Conservation (phyloP, 2,113 vertebrate genomes). For the Hypomesus transpacificus region DNA sequence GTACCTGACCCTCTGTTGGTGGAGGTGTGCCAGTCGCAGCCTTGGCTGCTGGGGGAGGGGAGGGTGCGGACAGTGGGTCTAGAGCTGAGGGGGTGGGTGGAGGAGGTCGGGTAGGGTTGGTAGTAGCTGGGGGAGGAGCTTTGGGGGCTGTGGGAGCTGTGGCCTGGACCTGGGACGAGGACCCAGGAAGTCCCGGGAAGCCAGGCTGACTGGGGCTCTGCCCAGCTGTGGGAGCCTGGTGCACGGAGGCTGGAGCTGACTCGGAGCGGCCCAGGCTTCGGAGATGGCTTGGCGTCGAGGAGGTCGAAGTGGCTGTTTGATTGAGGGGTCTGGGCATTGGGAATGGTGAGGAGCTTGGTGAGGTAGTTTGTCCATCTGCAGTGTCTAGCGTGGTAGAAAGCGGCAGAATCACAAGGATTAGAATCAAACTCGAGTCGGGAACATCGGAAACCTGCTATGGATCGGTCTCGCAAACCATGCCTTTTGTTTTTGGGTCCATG, state of each 20-base stretch:
- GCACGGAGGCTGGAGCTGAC: slow-evolving; percentile 65
- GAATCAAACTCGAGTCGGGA: slow-evolving; percentile 16
- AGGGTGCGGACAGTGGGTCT: slow-evolving; percentile 12
- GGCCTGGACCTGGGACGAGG: slow-evolving; percentile 32
- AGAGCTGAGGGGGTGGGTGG: slow-evolving; percentile 32
- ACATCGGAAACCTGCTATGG: background rate
- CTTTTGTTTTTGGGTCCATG: slow-evolving; percentile 6
- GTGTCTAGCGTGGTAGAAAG: slow-evolving; percentile 62
- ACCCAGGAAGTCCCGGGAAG: slow-evolving; percentile 49
- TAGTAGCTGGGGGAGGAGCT: slow-evolving; percentile 30
- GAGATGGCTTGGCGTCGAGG: slow-evolving; percentile 64
- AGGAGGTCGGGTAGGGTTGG: slow-evolving; percentile 4
- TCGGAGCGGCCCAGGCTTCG: slow-evolving; percentile 73
- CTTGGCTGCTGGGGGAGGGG: slow-evolving; percentile 29
- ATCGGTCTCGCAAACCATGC: background rate
- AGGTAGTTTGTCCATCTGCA: slow-evolving; percentile 98
- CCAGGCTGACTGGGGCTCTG: slow-evolving; percentile 54
- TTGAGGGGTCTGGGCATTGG: slow-evolving; percentile 76
- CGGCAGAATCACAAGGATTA: slow-evolving; percentile 19
- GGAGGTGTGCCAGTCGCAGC: background rate
- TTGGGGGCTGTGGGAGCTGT: slow-evolving; percentile 25
- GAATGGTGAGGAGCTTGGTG: slow-evolving; percentile 84
- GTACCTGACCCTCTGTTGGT: slow-evolving; percentile 15
- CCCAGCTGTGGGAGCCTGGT: slow-evolving; percentile 60
- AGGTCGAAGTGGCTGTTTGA: slow-evolving; percentile 71